Percentiles rank a stretch among this genome's conserved stretches.
Evolutionary conservation across 2,113 vertebrate species (phyloP).

Genomic region (Myrmecobius fasciatus): DNA sequence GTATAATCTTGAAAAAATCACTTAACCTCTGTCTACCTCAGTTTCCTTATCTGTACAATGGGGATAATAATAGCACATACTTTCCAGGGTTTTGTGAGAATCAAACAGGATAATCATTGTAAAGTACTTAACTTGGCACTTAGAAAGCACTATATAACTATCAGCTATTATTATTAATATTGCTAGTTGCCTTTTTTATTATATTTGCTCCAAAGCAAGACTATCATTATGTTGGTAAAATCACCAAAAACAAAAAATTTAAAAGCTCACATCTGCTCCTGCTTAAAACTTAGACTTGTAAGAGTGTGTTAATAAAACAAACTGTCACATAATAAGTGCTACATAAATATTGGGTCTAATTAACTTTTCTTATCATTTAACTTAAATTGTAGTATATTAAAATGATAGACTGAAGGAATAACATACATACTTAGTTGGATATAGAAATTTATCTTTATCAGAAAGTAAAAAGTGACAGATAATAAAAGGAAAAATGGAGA

Average conservation of each 20-base stretch:
- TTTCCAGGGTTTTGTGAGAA: neutral
- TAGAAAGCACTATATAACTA: neutral
- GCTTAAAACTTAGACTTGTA: neutral
- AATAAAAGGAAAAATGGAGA: too few species aligned
- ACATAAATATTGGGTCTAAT: neutral
- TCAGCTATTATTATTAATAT: neutral
- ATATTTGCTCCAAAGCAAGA: neutral
- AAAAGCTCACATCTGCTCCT: neutral
- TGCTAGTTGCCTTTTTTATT: neutral
- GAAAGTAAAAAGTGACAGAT: too few species aligned
- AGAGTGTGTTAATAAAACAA: neutral
- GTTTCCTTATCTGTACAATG: neutral
- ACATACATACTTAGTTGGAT: too few species aligned
- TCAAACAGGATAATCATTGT: neutral
- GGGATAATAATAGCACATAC: neutral
- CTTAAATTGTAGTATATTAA: neutral
- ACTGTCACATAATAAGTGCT: neutral
- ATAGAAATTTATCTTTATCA: too few species aligned
- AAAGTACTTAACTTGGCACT: neutral
- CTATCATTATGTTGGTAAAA: neutral
- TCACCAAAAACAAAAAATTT: neutral
- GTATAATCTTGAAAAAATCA: neutral
- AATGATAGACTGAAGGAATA: neutral
- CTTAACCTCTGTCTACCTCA: neutral
- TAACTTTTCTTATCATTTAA: neutral